Evolutionary conservation across 2,797 vertebrate species (phyloP).

Genomic region (Trichosurus vulpecula): DNA sequence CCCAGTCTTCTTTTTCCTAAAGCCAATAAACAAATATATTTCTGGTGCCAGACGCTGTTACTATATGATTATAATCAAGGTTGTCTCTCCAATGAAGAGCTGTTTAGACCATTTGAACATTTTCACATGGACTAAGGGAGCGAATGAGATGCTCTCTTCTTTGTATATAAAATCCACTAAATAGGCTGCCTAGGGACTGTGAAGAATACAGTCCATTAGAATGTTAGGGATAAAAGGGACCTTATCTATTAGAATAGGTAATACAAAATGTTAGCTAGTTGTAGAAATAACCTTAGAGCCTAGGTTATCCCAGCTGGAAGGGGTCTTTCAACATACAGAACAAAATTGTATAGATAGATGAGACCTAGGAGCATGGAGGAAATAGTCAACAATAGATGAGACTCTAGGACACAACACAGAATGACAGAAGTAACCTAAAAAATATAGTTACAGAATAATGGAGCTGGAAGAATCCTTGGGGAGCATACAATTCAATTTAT

Average conservation of each 20-base stretch:
- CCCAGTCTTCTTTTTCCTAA: conserved; percentile 19
- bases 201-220: neutral
- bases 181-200: conserved; percentile 10
- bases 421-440: neutral
- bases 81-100: conserved; percentile 3
- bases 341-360: neutral
- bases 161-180: conserved; percentile 52
- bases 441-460: neutral
- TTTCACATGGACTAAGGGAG: conserved; percentile 50
- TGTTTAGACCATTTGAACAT: conserved; percentile 20
- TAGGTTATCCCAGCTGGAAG: neutral
- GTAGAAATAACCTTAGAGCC: neutral
- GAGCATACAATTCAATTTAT: neutral
- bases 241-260: neutral
- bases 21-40: conserved; percentile 51
- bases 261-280: neutral
- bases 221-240: neutral
- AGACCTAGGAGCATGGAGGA: neutral
- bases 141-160: conserved; percentile 13
- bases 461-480: neutral
- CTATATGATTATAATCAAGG: conserved; percentile 38
- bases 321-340: neutral
- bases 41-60: conserved; percentile 24
- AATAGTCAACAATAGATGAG: neutral
- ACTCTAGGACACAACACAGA: neutral